These are phyloP conservation scores for Epinephelus malabaricus DNA, from an alignment of 2,797 vertebrate genomes.

Conservation along the genomic window DNA sequence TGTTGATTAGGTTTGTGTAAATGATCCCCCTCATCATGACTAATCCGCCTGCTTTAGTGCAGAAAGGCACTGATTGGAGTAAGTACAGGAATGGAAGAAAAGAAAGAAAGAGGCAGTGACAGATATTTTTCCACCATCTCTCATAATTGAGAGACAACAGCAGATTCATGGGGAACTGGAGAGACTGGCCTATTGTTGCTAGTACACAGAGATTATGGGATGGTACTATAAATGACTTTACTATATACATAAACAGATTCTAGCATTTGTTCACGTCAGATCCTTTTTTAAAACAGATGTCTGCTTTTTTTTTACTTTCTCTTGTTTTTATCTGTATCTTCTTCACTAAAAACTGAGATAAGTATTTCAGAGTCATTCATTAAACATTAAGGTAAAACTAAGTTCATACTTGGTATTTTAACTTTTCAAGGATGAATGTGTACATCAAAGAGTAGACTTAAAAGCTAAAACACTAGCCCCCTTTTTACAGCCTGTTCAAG, in stretches of 20 bases:
- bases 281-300: conserved; percentile 5
- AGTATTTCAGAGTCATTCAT: conserved; percentile 17
- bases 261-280: conserved; percentile 15
- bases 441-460: conserved; percentile 43
- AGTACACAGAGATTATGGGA: conserved; percentile 34
- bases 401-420: conserved; percentile 53
- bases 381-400: conserved; percentile 32
- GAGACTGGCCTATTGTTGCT: conserved; percentile 44
- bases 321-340: not conserved
- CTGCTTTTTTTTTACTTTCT: not conserved
- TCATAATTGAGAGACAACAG: conserved; percentile 58
- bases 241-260: conserved; percentile 19
- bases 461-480: conserved; percentile 14
- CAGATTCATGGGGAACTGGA: conserved; percentile 30
- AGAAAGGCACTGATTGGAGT: conserved; percentile 72
- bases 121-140: conserved; percentile 72
- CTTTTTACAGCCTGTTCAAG: too few relatives aligned
- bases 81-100: conserved; percentile 68
- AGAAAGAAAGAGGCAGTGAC: conserved; percentile 60
- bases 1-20: conserved; percentile 72
- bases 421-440: conserved; percentile 62
- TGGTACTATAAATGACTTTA: conserved; percentile 22
- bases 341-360: not conserved
- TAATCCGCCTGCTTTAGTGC: conserved; percentile 70
- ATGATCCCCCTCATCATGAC: conserved; percentile 64